These are phyloP conservation scores for Chloropsis cyanopogon DNA, from an alignment of 2,113 vertebrate species.

Conservation along the genomic window DNA sequence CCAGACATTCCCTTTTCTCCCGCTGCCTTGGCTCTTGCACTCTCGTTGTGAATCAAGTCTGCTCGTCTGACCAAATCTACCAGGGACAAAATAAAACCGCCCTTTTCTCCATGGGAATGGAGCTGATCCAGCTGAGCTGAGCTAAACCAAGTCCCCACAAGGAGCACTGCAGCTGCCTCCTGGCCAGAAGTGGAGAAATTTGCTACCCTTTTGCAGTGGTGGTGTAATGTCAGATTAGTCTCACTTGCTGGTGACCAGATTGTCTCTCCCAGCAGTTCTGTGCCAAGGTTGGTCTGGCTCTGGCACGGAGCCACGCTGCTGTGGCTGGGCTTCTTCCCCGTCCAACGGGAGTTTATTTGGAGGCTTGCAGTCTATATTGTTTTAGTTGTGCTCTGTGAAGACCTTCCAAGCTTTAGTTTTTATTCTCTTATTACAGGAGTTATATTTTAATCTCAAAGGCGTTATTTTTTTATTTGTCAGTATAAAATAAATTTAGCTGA, in stretches of 20 bases:
- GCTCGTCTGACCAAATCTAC: background rate
- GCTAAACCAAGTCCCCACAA: background rate
- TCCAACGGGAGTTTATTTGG: background rate
- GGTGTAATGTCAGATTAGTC: background rate
- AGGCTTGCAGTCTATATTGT: background rate
- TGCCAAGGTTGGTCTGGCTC: background rate
- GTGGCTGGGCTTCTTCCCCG: rapidly evolving
- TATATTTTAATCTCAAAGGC: background rate
- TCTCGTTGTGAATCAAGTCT: background rate
- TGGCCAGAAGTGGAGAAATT: background rate
- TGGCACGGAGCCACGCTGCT: background rate
- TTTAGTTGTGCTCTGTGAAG: background rate
- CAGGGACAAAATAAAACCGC: rapidly evolving
- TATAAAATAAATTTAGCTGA: background rate
- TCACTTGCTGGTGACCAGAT: background rate
- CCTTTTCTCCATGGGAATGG: background rate
- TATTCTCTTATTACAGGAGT: background rate
- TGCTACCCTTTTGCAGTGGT: background rate
- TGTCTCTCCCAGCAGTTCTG: background rate
- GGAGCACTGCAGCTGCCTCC: background rate
- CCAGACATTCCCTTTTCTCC: background rate
- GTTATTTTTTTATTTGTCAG: background rate
- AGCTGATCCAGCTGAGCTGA: rapidly evolving
- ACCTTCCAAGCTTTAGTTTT: background rate
- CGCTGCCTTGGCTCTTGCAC: background rate